Conservation (phyloP, 2,888 invertebrate genomes). For the Lithophane socia region DNA sequence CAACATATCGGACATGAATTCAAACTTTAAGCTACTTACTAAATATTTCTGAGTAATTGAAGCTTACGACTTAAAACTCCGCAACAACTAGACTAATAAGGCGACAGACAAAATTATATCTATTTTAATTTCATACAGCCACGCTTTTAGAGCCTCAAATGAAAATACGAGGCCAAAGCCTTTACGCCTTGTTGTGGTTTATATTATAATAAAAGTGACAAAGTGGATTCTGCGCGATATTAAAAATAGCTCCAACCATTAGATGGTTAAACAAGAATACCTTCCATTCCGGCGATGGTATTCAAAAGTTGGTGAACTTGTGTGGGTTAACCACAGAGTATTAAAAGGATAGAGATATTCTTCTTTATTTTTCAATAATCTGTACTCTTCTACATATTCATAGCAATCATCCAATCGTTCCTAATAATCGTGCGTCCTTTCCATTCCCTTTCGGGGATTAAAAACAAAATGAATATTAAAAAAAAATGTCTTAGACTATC, state of each 20-base stretch:
- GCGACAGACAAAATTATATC: constrained; percentile 33
- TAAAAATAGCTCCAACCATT: constrained; percentile 61
- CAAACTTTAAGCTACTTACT: constrained; percentile 7
- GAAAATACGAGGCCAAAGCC: constrained; percentile 46
- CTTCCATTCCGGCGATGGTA: constrained; percentile 67
- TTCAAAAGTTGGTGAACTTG: constrained; percentile 77
- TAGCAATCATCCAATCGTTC: neutral
- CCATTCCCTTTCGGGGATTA: neutral
- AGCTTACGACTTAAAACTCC: constrained; percentile 3
- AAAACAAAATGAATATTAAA: too few relatives aligned
- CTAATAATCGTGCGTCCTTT: neutral
- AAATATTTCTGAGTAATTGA: constrained; percentile 28
- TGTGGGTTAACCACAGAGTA: constrained; percentile 69
- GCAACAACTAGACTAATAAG: constrained; percentile 23
- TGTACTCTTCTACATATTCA: neutral
- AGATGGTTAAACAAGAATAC: constrained; percentile 72
- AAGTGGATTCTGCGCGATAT: constrained; percentile 49
- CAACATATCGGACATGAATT: neutral
- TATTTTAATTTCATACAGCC: constrained; percentile 33
- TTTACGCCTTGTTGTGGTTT: constrained; percentile 45
- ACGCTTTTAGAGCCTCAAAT: constrained; percentile 30
- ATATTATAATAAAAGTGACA: constrained; percentile 43
- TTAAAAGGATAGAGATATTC: neutral
- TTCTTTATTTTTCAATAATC: neutral
- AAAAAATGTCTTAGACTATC: neutral